Evolutionary conservation across 2,113 vertebrate species (phyloP).

Genomic region (Solea solea): DNA sequence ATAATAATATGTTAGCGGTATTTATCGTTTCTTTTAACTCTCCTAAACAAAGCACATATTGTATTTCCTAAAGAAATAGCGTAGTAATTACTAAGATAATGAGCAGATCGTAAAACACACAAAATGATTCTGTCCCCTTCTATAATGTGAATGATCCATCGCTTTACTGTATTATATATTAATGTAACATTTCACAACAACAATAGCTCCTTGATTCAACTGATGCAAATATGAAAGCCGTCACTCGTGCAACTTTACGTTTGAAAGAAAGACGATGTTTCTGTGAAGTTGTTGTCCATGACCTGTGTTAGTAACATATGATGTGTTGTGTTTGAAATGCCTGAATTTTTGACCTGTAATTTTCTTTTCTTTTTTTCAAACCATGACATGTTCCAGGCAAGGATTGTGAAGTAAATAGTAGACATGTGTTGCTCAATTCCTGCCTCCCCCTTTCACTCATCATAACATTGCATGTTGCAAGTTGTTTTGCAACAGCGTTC

Average conservation of each 20-base stretch:
- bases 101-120: too few relatives aligned
- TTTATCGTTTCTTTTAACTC: not conserved
- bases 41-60: too few relatives aligned
- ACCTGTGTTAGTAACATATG: not conserved
- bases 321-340: not conserved
- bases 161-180: not conserved
- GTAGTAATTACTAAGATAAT: too few relatives aligned
- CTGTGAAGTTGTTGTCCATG: not conserved
- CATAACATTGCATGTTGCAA: not conserved
- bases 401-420: not conserved
- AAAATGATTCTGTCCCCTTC: too few relatives aligned
- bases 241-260: not conserved
- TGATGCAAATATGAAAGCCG: constrained; percentile 38
- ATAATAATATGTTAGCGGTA: too few relatives aligned
- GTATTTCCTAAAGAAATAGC: too few relatives aligned
- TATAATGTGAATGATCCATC: too few relatives aligned
- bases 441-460: not conserved
- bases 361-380: not conserved
- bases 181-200: not conserved
- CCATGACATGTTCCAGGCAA: not conserved
- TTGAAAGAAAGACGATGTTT: constrained; percentile 6
- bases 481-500: not conserved
- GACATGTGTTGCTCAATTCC: not conserved
- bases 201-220: not conserved
- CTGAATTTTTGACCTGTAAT: not conserved